phyloP scores from a whole-genome alignment of 2,797 vertebrate species.

The Betta splendens region DNA sequence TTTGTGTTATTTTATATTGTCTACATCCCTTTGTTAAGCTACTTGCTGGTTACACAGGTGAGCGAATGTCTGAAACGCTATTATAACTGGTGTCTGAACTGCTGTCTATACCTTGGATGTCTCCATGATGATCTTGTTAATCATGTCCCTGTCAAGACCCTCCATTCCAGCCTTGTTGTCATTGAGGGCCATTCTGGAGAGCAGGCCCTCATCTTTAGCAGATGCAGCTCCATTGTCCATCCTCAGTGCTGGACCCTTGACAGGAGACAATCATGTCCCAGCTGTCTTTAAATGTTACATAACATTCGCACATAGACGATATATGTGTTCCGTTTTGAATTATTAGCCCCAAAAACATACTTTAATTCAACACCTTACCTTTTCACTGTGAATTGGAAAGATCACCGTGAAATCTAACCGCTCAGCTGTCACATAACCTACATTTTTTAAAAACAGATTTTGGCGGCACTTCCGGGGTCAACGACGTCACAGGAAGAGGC shows the following conservation, averaged over 20 bases:
- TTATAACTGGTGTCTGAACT: background rate
- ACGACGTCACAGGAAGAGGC: slow-evolving; percentile 20
- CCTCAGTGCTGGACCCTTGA: background rate
- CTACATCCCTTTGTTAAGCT: slow-evolving; percentile 4
- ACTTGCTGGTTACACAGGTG: background rate
- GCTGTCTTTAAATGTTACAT: background rate
- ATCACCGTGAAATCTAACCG: background rate
- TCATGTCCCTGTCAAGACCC: slow-evolving; percentile 95
- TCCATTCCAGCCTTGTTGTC: slow-evolving; percentile 99
- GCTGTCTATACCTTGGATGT: slow-evolving; percentile 86
- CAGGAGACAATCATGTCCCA: background rate
- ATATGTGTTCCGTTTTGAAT: background rate
- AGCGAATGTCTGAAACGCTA: background rate
- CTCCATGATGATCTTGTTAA: slow-evolving; percentile 97
- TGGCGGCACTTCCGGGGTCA: slow-evolving; percentile 59
- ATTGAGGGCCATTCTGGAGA: slow-evolving; percentile 94
- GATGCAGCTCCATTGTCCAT: slow-evolving; percentile 59
- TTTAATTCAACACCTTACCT: background rate
- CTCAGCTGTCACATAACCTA: background rate
- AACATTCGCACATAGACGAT: background rate
- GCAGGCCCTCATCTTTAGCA: slow-evolving; percentile 73
- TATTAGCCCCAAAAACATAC: background rate
- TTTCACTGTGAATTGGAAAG: background rate
- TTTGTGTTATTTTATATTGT: slow-evolving; percentile 7
- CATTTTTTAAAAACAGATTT: slow-evolving; percentile 48